Conservation (phyloP, 2,797 vertebrate species). For the Taenioides sp. region DNA sequence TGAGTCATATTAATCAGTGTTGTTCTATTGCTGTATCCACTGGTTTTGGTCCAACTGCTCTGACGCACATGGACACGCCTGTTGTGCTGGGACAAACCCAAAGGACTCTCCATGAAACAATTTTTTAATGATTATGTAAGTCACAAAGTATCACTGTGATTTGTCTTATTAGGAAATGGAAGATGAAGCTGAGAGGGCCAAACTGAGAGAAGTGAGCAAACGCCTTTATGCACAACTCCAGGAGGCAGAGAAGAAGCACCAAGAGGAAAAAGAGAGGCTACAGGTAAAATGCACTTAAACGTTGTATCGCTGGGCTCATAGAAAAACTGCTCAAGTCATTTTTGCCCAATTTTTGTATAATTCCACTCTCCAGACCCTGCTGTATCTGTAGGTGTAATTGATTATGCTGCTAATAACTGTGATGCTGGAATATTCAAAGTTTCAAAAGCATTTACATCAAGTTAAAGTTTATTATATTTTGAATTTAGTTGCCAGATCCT, state of each 20-base stretch:
- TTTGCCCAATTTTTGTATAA: neutral
- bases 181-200: slow-evolving; percentile 77
- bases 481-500: too few relatives aligned
- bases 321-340: neutral
- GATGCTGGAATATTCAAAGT: too few relatives aligned
- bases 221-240: slow-evolving; percentile 83
- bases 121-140: slow-evolving; percentile 28
- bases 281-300: slow-evolving; percentile 73
- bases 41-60: slow-evolving; percentile 15
- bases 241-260: slow-evolving; percentile 84
- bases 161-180: slow-evolving; percentile 62
- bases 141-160: slow-evolving; percentile 7
- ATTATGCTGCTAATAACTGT: too few relatives aligned
- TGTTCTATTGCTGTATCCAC: slow-evolving; percentile 1
- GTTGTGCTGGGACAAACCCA: slow-evolving; percentile 18
- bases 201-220: slow-evolving; percentile 82
- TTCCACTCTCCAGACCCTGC: too few relatives aligned
- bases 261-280: slow-evolving; percentile 80
- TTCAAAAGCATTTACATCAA: too few relatives aligned
- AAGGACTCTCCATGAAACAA: neutral
- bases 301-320: neutral
- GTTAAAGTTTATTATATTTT: too few relatives aligned
- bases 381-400: too few relatives aligned
- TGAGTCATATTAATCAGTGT: slow-evolving; percentile 34
- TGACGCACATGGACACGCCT: slow-evolving; percentile 51